Percentiles rank a stretch among this genome's conserved stretches.
Conservation (phyloP, 2,888 invertebrate genomes). For the Dryococelus australis region DNA sequence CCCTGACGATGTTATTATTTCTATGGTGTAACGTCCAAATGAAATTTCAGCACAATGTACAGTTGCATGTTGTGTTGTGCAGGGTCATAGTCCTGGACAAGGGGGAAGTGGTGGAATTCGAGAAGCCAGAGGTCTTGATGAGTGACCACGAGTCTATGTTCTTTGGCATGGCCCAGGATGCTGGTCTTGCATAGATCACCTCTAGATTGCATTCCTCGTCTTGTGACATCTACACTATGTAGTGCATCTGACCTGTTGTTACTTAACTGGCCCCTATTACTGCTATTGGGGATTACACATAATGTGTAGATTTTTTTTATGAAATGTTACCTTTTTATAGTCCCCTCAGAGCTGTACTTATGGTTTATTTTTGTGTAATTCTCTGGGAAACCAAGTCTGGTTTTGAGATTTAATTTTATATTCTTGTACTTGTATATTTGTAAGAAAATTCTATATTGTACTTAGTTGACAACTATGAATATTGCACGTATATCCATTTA, state of each 20-base stretch:
- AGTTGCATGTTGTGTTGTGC: slow-evolving; percentile 41
- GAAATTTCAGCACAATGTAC: no score
- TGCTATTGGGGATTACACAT: not conserved
- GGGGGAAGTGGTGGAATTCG: slow-evolving; percentile 81
- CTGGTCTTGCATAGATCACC: slow-evolving; percentile 67
- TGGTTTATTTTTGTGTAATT: no score
- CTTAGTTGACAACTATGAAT: no score
- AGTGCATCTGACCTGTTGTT: not conserved
- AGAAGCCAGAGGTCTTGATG: slow-evolving; percentile 74
- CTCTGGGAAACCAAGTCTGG: no score
- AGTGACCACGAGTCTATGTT: slow-evolving; percentile 74
- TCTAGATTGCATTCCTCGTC: slow-evolving; percentile 24
- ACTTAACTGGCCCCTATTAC: not conserved
- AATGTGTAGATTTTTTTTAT: not conserved
- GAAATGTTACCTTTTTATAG: not conserved
- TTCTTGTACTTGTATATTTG: no score
- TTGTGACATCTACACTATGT: not conserved
- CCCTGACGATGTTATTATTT: no score
- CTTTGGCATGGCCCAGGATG: slow-evolving; percentile 86
- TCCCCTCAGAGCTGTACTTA: no score
- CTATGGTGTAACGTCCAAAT: no score
- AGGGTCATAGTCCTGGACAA: slow-evolving; percentile 83
- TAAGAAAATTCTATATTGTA: no score
- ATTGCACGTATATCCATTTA: no score
- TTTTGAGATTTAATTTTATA: no score